phyloP scores from a whole-genome alignment of 2,888 invertebrate species.

The Epiblema foenella region DNA sequence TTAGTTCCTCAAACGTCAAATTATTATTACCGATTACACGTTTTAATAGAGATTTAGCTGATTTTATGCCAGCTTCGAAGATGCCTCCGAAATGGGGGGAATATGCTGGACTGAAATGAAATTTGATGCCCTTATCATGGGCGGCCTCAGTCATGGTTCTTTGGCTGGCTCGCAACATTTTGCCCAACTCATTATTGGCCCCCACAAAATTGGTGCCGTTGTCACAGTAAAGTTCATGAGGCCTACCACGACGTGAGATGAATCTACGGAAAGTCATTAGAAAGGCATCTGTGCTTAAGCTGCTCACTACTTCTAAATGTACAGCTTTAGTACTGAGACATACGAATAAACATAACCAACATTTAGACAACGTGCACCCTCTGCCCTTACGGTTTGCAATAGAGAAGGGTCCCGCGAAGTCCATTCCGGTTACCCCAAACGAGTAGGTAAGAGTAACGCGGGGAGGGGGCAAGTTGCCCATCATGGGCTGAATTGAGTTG shows the following conservation, averaged over 20 bases:
- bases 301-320: conserved; percentile 2
- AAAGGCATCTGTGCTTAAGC: conserved; percentile 15
- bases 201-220: conserved; percentile 21
- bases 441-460: not conserved
- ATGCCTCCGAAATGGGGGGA: conserved; percentile 8
- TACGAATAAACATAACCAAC: not conserved
- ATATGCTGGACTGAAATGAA: conserved; percentile 15
- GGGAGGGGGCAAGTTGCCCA: conserved; percentile 24
- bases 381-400: conserved; percentile 6
- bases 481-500: conserved; percentile 26
- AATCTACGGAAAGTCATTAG: conserved; percentile 20
- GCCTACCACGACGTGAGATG: conserved; percentile 20
- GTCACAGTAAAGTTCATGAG: conserved; percentile 30
- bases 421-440: not conserved
- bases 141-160: conserved; percentile 7
- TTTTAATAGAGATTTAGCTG: not conserved
- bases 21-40: conserved; percentile 21
- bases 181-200: conserved; percentile 19
- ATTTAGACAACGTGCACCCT: conserved; percentile 20
- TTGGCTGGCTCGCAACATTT: conserved; percentile 20
- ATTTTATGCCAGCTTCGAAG: conserved; percentile 6
- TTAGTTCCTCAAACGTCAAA: conserved; percentile 24
- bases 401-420: not conserved
- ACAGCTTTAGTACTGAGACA: conserved; percentile 10
- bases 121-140: conserved; percentile 19